phyloP scores from a whole-genome alignment of 2,797 vertebrate species.

The Muscicapa striata region DNA sequence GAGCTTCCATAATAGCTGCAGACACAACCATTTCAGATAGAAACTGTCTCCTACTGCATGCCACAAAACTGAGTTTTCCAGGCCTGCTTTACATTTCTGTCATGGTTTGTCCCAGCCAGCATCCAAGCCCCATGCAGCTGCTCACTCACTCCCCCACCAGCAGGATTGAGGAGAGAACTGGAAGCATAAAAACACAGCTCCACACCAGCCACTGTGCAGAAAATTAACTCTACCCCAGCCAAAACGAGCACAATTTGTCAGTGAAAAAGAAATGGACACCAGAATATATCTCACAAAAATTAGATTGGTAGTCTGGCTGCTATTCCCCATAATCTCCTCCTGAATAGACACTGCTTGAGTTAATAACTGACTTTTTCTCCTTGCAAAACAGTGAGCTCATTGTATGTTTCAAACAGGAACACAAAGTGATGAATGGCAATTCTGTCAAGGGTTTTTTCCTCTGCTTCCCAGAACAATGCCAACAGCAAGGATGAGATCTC shows the following conservation, averaged over 20 bases:
- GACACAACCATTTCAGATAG: background rate
- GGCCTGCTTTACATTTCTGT: background rate
- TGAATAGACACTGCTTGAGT: background rate
- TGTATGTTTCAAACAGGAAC: background rate
- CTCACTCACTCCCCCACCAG: background rate
- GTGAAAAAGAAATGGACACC: background rate
- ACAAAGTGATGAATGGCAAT: background rate
- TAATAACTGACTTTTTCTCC: slow-evolving; percentile 1
- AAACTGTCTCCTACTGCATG: background rate
- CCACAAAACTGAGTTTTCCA: background rate
- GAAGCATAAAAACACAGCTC: background rate
- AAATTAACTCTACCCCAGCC: background rate
- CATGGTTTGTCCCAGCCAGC: background rate
- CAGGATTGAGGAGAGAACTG: background rate
- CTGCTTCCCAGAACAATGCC: background rate
- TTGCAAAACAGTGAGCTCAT: slow-evolving; percentile 19
- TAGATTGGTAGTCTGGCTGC: background rate
- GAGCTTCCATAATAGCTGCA: background rate
- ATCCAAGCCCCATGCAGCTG: background rate
- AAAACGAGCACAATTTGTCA: background rate
- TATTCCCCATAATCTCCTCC: background rate
- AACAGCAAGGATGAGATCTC: background rate
- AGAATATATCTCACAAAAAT: slow-evolving; percentile 4
- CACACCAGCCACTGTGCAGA: background rate
- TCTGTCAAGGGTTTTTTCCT: background rate